Percentiles rank a stretch among this genome's conserved stretches.
Evolutionary conservation across 2,797 vertebrate genomes (phyloP).

Genomic region (Tragopan temminckii): DNA sequence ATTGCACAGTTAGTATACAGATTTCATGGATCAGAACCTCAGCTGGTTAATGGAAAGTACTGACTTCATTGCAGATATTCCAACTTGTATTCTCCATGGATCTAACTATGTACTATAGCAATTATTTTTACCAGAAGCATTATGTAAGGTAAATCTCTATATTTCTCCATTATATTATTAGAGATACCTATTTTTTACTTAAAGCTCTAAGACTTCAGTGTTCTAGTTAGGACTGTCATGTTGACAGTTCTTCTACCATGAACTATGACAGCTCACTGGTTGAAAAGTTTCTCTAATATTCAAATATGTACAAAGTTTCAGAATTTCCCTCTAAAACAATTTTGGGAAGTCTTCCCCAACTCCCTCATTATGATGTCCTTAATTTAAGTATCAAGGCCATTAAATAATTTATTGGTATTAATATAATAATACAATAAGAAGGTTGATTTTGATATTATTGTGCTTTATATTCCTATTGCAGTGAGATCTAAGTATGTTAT

Average conservation of each 20-base stretch:
- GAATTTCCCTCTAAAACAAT: neutral
- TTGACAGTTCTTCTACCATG: neutral
- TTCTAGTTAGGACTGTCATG: neutral
- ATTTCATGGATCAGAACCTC: neutral
- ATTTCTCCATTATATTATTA: neutral
- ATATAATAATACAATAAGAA: neutral
- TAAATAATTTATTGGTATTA: neutral
- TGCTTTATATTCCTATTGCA: constrained; percentile 39
- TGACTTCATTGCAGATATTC: neutral
- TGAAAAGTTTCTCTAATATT: neutral
- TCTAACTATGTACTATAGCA: neutral
- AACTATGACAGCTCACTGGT: neutral
- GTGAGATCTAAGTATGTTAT: constrained; percentile 25
- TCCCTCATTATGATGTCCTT: neutral
- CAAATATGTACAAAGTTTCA: neutral
- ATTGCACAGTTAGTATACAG: neutral
- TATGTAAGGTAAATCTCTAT: neutral
- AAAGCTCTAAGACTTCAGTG: neutral
- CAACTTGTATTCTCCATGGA: neutral
- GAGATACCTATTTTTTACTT: neutral
- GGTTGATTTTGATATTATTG: neutral
- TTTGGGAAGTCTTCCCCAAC: neutral
- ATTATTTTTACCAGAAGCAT: neutral
- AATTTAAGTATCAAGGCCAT: constrained; percentile 38
- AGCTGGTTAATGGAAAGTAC: neutral